These are phyloP conservation scores for Maniola hyperantus DNA, from an alignment of 2,888 invertebrate species.

Conservation along the genomic window DNA sequence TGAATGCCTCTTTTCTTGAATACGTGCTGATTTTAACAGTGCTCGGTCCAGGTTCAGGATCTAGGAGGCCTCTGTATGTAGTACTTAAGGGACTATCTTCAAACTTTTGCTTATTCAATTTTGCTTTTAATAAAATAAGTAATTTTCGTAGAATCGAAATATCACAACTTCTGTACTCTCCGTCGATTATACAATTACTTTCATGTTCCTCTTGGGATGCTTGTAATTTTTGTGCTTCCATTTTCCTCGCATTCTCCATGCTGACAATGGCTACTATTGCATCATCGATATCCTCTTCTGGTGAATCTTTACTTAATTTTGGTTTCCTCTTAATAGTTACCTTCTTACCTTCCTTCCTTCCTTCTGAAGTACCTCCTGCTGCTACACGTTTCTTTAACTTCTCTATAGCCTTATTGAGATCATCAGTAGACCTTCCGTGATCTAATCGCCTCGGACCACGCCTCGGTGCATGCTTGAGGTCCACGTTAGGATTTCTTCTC, in stretches of 20 bases:
- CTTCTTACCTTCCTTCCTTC: no score
- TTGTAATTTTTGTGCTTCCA: constrained; percentile 38
- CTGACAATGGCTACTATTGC: constrained; percentile 56
- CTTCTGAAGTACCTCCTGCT: constrained; percentile 46
- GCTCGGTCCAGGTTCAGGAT: constrained; percentile 41
- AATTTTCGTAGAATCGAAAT: constrained; percentile 55
- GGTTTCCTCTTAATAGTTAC: constrained; percentile 47
- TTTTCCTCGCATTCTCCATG: constrained; percentile 51
- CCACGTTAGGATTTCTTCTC: constrained; percentile 67
- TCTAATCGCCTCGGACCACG: constrained; percentile 57
- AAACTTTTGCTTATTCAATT: constrained; percentile 51
- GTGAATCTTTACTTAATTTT: constrained; percentile 51
- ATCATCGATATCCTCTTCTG: constrained; percentile 59
- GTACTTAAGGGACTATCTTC: constrained; percentile 45
- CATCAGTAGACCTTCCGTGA: constrained; percentile 53
- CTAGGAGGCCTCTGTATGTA: constrained; percentile 50
- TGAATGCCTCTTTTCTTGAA: constrained; percentile 51
- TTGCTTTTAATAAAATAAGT: constrained; percentile 57
- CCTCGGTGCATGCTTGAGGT: constrained; percentile 65
- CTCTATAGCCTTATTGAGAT: constrained; percentile 63
- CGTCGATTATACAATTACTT: not conserved
- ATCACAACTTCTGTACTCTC: constrained; percentile 41
- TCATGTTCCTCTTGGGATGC: constrained; percentile 28
- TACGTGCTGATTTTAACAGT: constrained; percentile 58
- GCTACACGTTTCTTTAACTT: constrained; percentile 63